These are phyloP conservation scores for Thecophora atra DNA, from an alignment of 2,888 invertebrate species.

Conservation along the genomic window DNA sequence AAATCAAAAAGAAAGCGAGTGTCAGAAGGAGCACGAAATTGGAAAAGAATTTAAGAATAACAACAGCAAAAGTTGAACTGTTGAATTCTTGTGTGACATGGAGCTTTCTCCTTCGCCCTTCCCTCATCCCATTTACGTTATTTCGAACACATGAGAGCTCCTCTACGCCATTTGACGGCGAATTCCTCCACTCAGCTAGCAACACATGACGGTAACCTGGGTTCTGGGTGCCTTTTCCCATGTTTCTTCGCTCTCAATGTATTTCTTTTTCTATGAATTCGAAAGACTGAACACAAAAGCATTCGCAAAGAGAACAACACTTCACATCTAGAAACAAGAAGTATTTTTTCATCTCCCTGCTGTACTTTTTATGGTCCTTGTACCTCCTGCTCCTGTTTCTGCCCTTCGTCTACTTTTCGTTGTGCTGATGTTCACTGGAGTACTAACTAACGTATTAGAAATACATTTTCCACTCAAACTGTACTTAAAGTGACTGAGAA, in stretches of 20 bases:
- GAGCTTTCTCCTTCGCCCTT: neutral
- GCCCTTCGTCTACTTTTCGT: neutral
- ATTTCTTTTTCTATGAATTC: neutral
- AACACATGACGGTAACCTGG: conserved; percentile 21
- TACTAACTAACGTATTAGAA: conserved; percentile 13
- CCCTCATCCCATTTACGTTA: neutral
- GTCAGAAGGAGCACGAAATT: too few species aligned
- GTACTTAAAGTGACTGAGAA: neutral
- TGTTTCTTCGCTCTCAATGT: conserved; percentile 1
- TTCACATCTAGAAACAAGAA: neutral
- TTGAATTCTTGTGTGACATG: too few species aligned
- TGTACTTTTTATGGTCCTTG: neutral
- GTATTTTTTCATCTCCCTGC: neutral
- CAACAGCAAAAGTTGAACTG: too few species aligned
- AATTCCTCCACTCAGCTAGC: too few species aligned
- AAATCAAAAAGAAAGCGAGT: too few species aligned
- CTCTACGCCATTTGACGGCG: neutral
- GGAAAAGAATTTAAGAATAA: too few species aligned
- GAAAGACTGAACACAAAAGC: neutral
- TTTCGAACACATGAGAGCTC: neutral
- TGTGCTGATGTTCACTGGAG: neutral
- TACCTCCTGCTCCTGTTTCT: neutral
- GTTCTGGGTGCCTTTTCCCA: neutral
- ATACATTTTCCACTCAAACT: conserved; percentile 8
- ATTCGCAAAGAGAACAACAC: neutral